Evolutionary conservation across 2,888 invertebrate genomes (phyloP), one percentile per base, ranked within the genome.

Genomic region (Tetragonisca angustula): DNA sequence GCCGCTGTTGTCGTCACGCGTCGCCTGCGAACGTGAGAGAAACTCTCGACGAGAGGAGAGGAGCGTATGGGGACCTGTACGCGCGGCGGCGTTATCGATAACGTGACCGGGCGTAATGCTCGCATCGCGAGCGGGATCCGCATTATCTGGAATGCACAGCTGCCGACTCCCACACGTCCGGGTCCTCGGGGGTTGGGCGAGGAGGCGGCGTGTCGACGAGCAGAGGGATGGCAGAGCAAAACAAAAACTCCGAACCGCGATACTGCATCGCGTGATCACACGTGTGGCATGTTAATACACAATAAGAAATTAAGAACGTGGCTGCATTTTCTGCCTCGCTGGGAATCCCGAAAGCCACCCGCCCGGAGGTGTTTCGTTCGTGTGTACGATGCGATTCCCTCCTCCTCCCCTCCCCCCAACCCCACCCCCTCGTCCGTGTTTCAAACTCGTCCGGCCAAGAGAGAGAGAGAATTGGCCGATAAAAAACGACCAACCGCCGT

Each of bases 201-300:
- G 36, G 36, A 9, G 36, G 36, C 19, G 54, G 24, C 5, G 74
- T 4, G 54, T 59, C 1, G 56, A 59, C 19, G 9, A 43, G 43
- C 43, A 43, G 43, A 9, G 36, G 27, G 27, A 21, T 49, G 32
- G 43, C 43, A 9, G 49, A 65, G 9, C 6, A 89, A 92, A 91
- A 91, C 91, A 92, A 92, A 81, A 91, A 90, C 90, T 91, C 87
- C 87, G 83, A 89, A 86, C 85, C 85, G 90, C 90, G 89, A 92
- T 92, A 92, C 91, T 91, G 84, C 85, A 86, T 92, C 91, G 92
- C 92, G 92, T 92, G 92, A 91, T 92, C 91, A 91, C 90, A 90
- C 92, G 88, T 90, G 91, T 92, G 90, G 93, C 92, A 93, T 93
- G 93, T 92, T 93, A 92, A 92, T 92, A 90, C 88, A 93, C 93